These are phyloP conservation scores for Pogonocichla stellata DNA, from an alignment of 2,113 vertebrate genomes.

Conservation along the genomic window DNA sequence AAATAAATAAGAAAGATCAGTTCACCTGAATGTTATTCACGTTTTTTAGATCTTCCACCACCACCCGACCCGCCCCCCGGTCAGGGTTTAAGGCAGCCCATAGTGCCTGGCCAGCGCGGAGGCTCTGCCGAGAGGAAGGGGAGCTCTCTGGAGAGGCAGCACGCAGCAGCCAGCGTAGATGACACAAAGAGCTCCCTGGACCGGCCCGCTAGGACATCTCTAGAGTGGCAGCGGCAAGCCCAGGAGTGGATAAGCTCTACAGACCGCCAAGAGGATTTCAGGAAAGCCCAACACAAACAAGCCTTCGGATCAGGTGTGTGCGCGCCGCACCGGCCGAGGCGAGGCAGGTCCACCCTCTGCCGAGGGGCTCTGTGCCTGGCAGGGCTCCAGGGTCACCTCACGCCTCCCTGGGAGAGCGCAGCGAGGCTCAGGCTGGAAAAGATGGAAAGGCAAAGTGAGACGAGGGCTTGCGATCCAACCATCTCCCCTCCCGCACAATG, in stretches of 20 bases:
- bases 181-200: conserved; percentile 90
- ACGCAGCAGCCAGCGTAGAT: conserved; percentile 80
- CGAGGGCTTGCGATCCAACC: not conserved
- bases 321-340: conserved; percentile 51
- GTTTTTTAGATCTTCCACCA: conserved; percentile 95
- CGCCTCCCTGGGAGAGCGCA: not conserved
- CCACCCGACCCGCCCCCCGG: conserved; percentile 96
- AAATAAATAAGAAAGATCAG: conserved; percentile 57
- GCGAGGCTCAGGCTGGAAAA: not conserved
- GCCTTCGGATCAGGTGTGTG: conserved; percentile 85
- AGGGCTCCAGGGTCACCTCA: not conserved
- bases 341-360: not conserved
- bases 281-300: conserved; percentile 87
- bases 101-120: conserved; percentile 76
- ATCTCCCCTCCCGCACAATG: not conserved
- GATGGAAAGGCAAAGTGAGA: not conserved
- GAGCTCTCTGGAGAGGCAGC: conserved; percentile 92
- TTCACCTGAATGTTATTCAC: conserved; percentile 75
- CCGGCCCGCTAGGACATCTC: conserved; percentile 84
- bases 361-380: not conserved
- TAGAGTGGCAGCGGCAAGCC: conserved; percentile 90
- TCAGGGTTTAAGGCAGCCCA: conserved; percentile 89
- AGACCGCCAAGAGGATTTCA: conserved; percentile 86
- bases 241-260: conserved; percentile 90
- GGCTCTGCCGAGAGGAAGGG: conserved; percentile 87